Conservation (phyloP, 2,797 vertebrate species). For the Esox masquinongy region DNA sequence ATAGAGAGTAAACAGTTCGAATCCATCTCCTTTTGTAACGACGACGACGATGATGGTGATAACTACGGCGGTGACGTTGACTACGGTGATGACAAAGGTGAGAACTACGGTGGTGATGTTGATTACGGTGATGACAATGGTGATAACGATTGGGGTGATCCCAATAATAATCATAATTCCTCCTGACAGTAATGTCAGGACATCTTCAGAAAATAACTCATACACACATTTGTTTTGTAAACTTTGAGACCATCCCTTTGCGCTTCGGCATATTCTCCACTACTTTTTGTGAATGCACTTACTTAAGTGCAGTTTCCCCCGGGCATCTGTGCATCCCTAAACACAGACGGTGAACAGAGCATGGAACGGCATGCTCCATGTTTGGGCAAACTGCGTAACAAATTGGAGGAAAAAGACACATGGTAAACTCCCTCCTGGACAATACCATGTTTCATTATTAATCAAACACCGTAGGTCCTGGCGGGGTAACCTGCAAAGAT, state of each 20-base stretch:
- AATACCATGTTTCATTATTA: constrained; percentile 75
- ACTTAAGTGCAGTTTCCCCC: constrained; percentile 53
- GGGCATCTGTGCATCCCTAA: constrained; percentile 42
- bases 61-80: too few species aligned
- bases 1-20: constrained; percentile 12
- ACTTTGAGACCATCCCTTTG: neutral
- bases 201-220: neutral
- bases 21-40: constrained; percentile 30
- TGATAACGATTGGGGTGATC: too few species aligned
- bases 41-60: neutral
- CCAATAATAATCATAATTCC: neutral
- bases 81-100: too few species aligned
- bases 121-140: too few species aligned
- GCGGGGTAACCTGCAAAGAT: constrained; percentile 69
- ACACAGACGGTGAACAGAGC: constrained; percentile 19
- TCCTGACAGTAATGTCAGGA: neutral
- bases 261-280: neutral
- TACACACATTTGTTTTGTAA: constrained; percentile 1
- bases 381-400: constrained; percentile 82
- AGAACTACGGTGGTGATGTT: too few species aligned
- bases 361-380: constrained; percentile 56
- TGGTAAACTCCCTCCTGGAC: constrained; percentile 74
- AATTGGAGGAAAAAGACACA: constrained; percentile 72
- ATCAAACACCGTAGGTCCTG: constrained; percentile 68
- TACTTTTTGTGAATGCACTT: constrained; percentile 22